Evolutionary conservation across 1,140 invertebrate genomes (phyloP).

Genomic region (Sitodiplosis mosellana): DNA sequence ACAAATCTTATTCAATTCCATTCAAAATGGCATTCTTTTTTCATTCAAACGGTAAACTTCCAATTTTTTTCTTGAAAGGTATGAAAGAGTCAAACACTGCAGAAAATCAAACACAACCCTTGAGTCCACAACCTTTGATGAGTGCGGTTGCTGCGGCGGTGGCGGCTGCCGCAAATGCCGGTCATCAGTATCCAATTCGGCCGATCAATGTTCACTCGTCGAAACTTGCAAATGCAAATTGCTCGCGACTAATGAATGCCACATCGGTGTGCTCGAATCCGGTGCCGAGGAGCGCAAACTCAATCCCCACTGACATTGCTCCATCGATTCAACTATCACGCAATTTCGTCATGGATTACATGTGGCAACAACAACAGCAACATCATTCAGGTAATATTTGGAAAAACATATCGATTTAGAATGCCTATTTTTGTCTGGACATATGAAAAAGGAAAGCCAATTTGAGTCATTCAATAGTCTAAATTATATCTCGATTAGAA

Average conservation of each 20-base stretch:
- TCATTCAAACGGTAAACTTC: no score
- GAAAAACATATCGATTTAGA: no score
- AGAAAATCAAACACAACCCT: slow-evolving; percentile 3
- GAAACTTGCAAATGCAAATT: neutral
- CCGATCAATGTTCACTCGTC: neutral
- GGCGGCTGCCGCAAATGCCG: slow-evolving; percentile 15
- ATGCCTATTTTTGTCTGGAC: no score
- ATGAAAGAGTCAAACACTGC: slow-evolving; percentile 16
- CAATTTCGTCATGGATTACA: slow-evolving; percentile 44
- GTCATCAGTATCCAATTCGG: slow-evolving; percentile 6
- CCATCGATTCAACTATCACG: slow-evolving; percentile 34
- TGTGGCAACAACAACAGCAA: slow-evolving; percentile 37
- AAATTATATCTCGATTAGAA: no score
- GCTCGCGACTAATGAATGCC: no score
- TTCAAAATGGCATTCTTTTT: no score
- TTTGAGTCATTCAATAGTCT: no score
- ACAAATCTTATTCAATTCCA: no score
- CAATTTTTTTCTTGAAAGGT: no score
- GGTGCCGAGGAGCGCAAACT: slow-evolving; percentile 8
- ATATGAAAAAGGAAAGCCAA: no score
- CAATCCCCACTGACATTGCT: slow-evolving; percentile 26
- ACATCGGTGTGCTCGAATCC: neutral
- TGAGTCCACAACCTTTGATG: slow-evolving; percentile 2
- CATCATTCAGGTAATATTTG: slow-evolving; percentile 23
- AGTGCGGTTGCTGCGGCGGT: slow-evolving; percentile 14